Percentiles rank a stretch among this genome's conserved stretches.
Evolutionary conservation across 2,888 invertebrate species (phyloP).

Genomic region (Gastracanthus pulcherrimus): DNA sequence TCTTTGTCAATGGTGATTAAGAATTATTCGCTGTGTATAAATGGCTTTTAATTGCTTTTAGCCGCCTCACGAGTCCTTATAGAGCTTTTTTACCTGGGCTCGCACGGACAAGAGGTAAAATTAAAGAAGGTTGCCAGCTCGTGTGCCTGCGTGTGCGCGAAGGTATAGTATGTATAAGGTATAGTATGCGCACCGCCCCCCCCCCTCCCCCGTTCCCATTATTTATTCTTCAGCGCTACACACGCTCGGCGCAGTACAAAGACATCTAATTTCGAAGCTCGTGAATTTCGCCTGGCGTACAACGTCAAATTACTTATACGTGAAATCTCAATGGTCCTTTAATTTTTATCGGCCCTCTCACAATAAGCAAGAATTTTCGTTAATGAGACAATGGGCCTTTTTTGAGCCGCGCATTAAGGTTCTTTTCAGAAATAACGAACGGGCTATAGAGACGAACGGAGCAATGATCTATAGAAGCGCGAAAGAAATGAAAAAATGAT

Average conservation of each 20-base stretch:
- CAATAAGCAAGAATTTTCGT: conserved; percentile 38
- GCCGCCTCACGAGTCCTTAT: background rate
- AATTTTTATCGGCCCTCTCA: conserved; percentile 42
- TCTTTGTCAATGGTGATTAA: conserved; percentile 68
- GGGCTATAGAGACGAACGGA: background rate
- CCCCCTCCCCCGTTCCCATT: background rate
- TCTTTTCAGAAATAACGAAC: conserved; percentile 3
- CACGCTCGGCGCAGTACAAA: conserved; percentile 4
- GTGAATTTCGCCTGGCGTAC: conserved; percentile 20
- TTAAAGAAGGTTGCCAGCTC: conserved; percentile 44
- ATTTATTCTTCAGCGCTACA: conserved; percentile 20
- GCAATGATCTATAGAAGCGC: background rate
- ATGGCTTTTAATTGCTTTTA: conserved; percentile 73
- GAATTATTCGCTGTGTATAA: conserved; percentile 72
- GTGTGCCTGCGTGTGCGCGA: conserved; percentile 2
- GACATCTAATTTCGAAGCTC: conserved; percentile 47
- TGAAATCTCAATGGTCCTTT: conserved; percentile 34
- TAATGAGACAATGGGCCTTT: conserved; percentile 41
- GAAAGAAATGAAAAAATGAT: background rate
- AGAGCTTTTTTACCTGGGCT: conserved; percentile 13
- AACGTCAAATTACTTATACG: conserved; percentile 16
- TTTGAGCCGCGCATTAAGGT: conserved; percentile 7
- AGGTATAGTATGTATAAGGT: background rate
- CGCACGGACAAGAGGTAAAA: conserved; percentile 46
- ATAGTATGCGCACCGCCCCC: background rate